These are phyloP conservation scores for Plemyria rubiginata DNA, from an alignment of 2,888 invertebrate genomes.

Conservation along the genomic window DNA sequence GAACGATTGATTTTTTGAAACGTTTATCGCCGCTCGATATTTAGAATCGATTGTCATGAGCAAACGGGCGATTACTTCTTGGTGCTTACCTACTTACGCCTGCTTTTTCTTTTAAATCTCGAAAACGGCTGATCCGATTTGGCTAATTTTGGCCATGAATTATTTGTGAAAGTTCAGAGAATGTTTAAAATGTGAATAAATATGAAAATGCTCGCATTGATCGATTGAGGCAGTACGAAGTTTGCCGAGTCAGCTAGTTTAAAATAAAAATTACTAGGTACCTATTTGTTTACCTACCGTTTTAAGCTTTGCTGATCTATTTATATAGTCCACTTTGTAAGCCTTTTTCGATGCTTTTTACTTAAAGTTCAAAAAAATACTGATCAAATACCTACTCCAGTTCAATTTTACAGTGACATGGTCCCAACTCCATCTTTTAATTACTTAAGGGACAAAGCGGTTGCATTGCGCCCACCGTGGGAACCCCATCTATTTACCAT, in stretches of 20 bases:
- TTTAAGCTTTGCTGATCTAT: background rate
- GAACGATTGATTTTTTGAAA: conserved; percentile 73
- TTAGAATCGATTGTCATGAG: conserved; percentile 60
- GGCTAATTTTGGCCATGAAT: too few relatives aligned
- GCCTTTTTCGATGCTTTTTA: background rate
- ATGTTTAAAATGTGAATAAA: too few relatives aligned
- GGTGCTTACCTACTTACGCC: too few relatives aligned
- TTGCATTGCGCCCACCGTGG: conserved; percentile 56
- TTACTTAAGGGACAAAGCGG: conserved; percentile 36
- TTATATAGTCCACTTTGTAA: background rate
- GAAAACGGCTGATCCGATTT: too few relatives aligned
- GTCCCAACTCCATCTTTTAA: conserved; percentile 26
- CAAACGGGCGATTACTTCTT: conserved; percentile 5
- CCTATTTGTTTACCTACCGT: too few relatives aligned
- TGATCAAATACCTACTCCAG: conserved; percentile 14
- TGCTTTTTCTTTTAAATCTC: too few relatives aligned
- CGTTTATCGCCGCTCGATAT: conserved; percentile 67
- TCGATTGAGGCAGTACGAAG: too few relatives aligned
- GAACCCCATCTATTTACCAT: conserved; percentile 74
- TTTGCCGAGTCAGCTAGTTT: too few relatives aligned
- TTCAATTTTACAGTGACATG: conserved; percentile 27
- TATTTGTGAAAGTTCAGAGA: too few relatives aligned
- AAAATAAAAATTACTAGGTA: too few relatives aligned
- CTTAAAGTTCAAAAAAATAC: conserved; percentile 1
- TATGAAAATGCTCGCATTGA: too few relatives aligned